phyloP scores from a whole-genome alignment of 1,140 invertebrate species.

The Drosophila athabasca region DNA sequence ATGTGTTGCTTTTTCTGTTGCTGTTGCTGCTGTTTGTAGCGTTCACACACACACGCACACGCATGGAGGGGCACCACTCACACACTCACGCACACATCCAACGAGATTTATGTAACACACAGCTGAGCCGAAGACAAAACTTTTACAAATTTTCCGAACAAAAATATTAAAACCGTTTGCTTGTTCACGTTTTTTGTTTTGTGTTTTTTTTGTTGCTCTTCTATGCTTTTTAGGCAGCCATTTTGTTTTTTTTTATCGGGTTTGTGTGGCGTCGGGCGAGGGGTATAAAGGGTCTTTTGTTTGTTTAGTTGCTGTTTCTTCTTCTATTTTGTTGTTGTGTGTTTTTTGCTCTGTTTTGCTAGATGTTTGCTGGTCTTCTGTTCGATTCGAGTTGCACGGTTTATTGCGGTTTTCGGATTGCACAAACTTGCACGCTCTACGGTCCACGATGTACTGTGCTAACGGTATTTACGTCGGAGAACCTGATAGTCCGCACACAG shows the following conservation, averaged over 20 bases:
- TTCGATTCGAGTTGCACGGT: conserved; percentile 9
- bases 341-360: conserved; percentile 36
- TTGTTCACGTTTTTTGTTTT: not conserved
- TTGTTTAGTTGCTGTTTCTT: conserved; percentile 15
- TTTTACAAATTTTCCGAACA: conserved; percentile 14
- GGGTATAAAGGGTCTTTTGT: conserved; percentile 10
- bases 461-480: conserved; percentile 68
- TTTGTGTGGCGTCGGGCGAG: too few relatives aligned
- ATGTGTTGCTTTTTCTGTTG: conserved; percentile 18
- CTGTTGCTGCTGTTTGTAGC: conserved; percentile 38
- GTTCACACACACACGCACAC: conserved; percentile 40
- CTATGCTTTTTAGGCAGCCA: conserved; percentile 34
- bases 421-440: conserved; percentile 72
- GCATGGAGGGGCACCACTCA: conserved; percentile 45
- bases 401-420: conserved; percentile 12
- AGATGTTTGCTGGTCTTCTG: conserved; percentile 31
- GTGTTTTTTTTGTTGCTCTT: conserved; percentile 1
- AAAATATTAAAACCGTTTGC: conserved; percentile 20
- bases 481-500: conserved; percentile 30
- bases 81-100: conserved; percentile 43
- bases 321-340: conserved; percentile 14
- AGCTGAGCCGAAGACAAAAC: conserved; percentile 44
- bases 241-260: conserved; percentile 32
- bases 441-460: conserved; percentile 74
- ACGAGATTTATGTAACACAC: conserved; percentile 76